A percentile compares a stretch with the other conserved stretches of the same genome.
Evolutionary conservation across 2,888 invertebrate species (phyloP).

Genomic region (Itoplectis maculator): DNA sequence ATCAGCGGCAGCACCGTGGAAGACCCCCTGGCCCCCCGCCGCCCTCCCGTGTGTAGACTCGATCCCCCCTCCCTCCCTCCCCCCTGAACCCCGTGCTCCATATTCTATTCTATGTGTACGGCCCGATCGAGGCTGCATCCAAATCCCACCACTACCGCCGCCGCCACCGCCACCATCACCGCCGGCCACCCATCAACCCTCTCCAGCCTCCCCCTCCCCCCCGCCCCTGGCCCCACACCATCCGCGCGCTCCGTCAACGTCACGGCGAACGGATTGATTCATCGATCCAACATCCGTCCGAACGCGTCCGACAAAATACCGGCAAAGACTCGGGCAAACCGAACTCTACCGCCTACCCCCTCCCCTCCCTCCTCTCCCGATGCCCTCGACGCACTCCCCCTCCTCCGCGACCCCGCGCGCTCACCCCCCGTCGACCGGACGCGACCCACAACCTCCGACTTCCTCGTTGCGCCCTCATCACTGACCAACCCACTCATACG

Average conservation of each 20-base stretch:
- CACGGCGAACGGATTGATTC: slow-evolving; percentile 83
- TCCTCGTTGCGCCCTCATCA: slow-evolving; percentile 15
- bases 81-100: slow-evolving; percentile 41
- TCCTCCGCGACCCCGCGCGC: not conserved
- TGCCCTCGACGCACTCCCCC: not conserved
- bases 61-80: slow-evolving; percentile 36
- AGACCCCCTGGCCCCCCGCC: slow-evolving; percentile 43
- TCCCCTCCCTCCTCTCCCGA: not conserved
- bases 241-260: slow-evolving; percentile 78
- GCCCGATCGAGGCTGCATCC: slow-evolving; percentile 59
- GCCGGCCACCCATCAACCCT: slow-evolving; percentile 51
- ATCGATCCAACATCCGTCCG: slow-evolving; percentile 81
- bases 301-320: slow-evolving; percentile 78
- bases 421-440: not conserved
- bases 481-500: slow-evolving; percentile 10
- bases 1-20: slow-evolving; percentile 60
- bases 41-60: slow-evolving; percentile 24
- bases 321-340: slow-evolving; percentile 77
- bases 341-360: slow-evolving; percentile 51
- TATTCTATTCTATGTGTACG: slow-evolving; percentile 68
- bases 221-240: slow-evolving; percentile 59
- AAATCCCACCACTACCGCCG: slow-evolving; percentile 60
- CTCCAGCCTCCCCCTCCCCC: slow-evolving; percentile 39
- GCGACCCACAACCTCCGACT: not conserved
- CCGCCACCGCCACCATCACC: slow-evolving; percentile 47